phyloP scores from a whole-genome alignment of 2,888 invertebrate genomes.

The Tenthredo mesomela region DNA sequence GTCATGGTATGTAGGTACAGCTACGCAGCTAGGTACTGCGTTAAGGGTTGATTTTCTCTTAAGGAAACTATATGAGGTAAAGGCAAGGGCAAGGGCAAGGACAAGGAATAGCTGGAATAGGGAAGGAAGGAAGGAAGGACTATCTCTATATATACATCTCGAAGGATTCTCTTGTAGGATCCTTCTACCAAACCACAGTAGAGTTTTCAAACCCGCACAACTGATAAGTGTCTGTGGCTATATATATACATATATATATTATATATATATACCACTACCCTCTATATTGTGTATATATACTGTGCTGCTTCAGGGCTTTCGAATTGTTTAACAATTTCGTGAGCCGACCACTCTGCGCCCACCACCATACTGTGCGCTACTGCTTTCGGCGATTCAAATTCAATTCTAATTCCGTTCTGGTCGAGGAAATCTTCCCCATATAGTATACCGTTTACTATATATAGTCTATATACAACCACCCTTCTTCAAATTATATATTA shows the following conservation, averaged over 20 bases:
- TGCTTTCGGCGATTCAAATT: constrained; percentile 10
- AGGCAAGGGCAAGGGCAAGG: neutral
- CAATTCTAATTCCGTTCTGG: constrained; percentile 36
- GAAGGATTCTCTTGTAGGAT: neutral
- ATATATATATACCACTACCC: neutral
- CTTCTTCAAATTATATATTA: neutral
- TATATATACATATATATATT: neutral
- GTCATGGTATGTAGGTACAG: neutral
- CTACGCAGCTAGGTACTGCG: neutral
- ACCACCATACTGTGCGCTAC: no score
- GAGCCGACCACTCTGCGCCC: neutral
- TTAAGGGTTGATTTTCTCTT: neutral
- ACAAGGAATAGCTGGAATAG: neutral
- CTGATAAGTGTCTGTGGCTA: constrained; percentile 17
- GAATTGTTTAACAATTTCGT: constrained; percentile 44
- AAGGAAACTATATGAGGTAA: no score
- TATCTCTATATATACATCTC: no score
- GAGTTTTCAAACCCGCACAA: constrained; percentile 32
- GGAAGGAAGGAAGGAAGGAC: neutral
- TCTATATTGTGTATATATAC: neutral
- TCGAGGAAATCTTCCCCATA: neutral
- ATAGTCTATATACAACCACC: neutral
- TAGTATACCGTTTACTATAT: no score
- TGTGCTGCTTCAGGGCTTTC: neutral
- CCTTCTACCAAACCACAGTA: neutral